These are phyloP conservation scores for Chaetodon trifascialis DNA, from an alignment of 2,113 vertebrate genomes.

Conservation along the genomic window DNA sequence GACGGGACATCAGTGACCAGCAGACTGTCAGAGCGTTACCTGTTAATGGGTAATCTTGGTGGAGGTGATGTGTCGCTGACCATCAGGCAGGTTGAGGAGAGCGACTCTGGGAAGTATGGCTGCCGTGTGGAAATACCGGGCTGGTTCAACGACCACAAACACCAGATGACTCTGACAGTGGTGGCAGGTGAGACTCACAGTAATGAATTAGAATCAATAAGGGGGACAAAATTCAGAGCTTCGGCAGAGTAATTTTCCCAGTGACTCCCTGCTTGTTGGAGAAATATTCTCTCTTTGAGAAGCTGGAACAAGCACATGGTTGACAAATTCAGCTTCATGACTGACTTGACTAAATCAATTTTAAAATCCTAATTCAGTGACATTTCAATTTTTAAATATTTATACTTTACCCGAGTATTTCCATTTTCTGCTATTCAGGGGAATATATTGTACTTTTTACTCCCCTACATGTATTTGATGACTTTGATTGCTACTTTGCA, in stretches of 20 bases:
- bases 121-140: constrained; percentile 81
- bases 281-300: background rate
- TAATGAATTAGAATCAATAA: background rate
- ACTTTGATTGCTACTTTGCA: background rate
- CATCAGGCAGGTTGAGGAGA: constrained; percentile 64
- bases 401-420: background rate
- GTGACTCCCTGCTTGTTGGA: background rate
- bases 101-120: constrained; percentile 77
- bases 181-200: constrained; percentile 68
- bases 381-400: background rate
- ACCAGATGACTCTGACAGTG: constrained; percentile 73
- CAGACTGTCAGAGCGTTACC: constrained; percentile 71
- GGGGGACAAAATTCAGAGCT: background rate
- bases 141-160: constrained; percentile 82
- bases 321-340: background rate
- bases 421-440: background rate
- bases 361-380: background rate
- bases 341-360: background rate
- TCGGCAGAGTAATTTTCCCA: too few species aligned
- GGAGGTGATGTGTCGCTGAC: constrained; percentile 78
- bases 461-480: background rate
- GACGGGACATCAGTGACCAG: constrained; percentile 59
- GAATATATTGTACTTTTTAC: background rate
- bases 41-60: constrained; percentile 50
- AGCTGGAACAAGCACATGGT: background rate